Conservation (phyloP, 2,113 vertebrate genomes). For the Uria lomvia region DNA sequence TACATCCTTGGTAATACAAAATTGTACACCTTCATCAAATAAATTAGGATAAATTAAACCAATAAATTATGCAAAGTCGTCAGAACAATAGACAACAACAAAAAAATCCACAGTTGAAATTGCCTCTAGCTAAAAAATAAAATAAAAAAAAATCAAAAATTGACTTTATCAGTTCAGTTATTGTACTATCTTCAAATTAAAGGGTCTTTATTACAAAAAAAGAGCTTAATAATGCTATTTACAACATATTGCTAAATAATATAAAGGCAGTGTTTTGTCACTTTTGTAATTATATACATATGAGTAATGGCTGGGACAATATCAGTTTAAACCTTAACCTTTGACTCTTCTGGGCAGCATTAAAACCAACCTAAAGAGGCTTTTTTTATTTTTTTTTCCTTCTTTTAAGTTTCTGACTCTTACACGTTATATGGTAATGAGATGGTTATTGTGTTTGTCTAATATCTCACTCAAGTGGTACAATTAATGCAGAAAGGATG, state of each 20-base stretch:
- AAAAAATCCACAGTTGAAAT: conserved; percentile 88
- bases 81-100: conserved; percentile 92
- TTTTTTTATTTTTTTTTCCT: background rate
- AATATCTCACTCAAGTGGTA: background rate
- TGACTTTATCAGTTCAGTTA: conserved; percentile 82
- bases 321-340: conserved; percentile 70
- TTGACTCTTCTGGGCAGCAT: conserved; percentile 73
- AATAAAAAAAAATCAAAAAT: conserved; percentile 81
- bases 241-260: conserved; percentile 99
- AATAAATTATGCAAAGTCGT: conserved; percentile 99
- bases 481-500: conserved; percentile 52
- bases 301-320: conserved; percentile 78
- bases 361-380: conserved; percentile 62
- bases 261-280: conserved; percentile 96
- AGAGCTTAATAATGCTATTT: conserved; percentile 94
- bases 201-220: conserved; percentile 92
- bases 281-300: conserved; percentile 87
- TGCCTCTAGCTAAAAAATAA: conserved; percentile 83
- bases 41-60: conserved; percentile 99
- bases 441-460: conserved; percentile 16
- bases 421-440: conserved; percentile 35
- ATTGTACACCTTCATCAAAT: conserved; percentile 96
- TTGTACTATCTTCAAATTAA: conserved; percentile 87
- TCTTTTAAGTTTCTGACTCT: conserved; percentile 16
- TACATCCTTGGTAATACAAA: conserved; percentile 94